A percentile compares a stretch with the other conserved stretches of the same genome.
These are phyloP conservation scores for Monochamus alternatus DNA, from an alignment of 2,888 invertebrate genomes.

Conservation along the genomic window DNA sequence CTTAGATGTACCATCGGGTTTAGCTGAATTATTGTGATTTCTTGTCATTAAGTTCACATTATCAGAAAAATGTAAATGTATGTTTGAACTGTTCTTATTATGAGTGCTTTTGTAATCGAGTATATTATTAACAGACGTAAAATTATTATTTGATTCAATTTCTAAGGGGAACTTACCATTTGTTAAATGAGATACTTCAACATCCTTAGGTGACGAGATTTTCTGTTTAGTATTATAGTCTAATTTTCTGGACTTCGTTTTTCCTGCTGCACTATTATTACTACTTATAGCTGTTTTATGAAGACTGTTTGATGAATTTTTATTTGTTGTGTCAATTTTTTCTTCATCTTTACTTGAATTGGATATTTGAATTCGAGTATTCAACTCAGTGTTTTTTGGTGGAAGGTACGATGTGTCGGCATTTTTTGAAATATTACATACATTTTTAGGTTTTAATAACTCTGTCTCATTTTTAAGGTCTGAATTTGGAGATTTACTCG, in stretches of 20 bases:
- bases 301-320: neutral
- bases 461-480: slow-evolving; percentile 8
- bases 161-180: neutral
- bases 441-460: slow-evolving; percentile 21
- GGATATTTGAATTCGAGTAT: neutral
- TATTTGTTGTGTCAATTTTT: neutral
- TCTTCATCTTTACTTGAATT: neutral
- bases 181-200: neutral
- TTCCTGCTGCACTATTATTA: too few species aligned
- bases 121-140: slow-evolving; percentile 16
- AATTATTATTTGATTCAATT: neutral
- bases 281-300: too few species aligned
- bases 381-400: neutral
- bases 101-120: slow-evolving; percentile 21
- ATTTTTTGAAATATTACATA: slow-evolving; percentile 20
- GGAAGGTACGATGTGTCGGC: neutral
- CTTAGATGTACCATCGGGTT: neutral
- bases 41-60: slow-evolving; percentile 6
- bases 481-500: neutral
- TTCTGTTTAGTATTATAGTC: too few species aligned
- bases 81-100: slow-evolving; percentile 19
- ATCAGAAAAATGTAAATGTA: slow-evolving; percentile 28
- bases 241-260: too few species aligned
- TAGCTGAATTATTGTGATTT: slow-evolving; percentile 4
- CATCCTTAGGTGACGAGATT: neutral